A percentile compares a stretch with the other conserved stretches of the same genome.
Evolutionary conservation across 2,113 vertebrate species (phyloP).

Genomic region (Amia ocellicauda): DNA sequence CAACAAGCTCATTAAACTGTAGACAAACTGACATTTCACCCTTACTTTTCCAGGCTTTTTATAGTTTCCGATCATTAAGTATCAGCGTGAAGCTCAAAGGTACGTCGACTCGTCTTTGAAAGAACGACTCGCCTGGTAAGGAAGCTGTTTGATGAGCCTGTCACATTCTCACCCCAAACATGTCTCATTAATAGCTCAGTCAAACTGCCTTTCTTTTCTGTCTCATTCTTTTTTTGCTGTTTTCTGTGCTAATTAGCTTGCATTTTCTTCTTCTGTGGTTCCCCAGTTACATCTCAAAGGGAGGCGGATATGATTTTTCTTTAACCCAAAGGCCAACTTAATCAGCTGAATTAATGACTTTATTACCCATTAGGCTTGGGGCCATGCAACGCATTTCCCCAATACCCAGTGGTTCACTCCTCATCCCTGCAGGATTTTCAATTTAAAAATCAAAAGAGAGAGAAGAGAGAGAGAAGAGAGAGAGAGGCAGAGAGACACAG

Average conservation of each 20-base stretch:
- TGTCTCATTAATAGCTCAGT: slow-evolving; percentile 72
- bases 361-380: slow-evolving; percentile 67
- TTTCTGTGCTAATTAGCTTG: slow-evolving; percentile 67
- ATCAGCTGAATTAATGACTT: slow-evolving; percentile 79
- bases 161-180: slow-evolving; percentile 69
- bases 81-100: slow-evolving; percentile 55
- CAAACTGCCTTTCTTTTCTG: slow-evolving; percentile 51
- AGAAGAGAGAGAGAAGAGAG: slow-evolving; percentile 11
- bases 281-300: slow-evolving; percentile 71
- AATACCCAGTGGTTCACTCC: slow-evolving; percentile 40
- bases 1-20: slow-evolving; percentile 62
- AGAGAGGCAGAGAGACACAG: slow-evolving; percentile 12
- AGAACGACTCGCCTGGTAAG: slow-evolving; percentile 41
- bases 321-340: slow-evolving; percentile 78
- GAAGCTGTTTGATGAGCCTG: slow-evolving; percentile 61
- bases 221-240: slow-evolving; percentile 41
- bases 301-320: slow-evolving; percentile 75
- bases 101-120: slow-evolving; percentile 52
- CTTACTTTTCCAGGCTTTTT: slow-evolving; percentile 39
- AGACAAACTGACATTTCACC: slow-evolving; percentile 60
- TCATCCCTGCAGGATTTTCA: slow-evolving; percentile 34
- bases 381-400: slow-evolving; percentile 53
- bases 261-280: slow-evolving; percentile 61
- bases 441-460: slow-evolving; percentile 42
- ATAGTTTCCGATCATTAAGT: slow-evolving; percentile 61